Base-by-base conservation (phyloP, 2,113 vertebrate genomes). In the Aythya baeri region DNA sequence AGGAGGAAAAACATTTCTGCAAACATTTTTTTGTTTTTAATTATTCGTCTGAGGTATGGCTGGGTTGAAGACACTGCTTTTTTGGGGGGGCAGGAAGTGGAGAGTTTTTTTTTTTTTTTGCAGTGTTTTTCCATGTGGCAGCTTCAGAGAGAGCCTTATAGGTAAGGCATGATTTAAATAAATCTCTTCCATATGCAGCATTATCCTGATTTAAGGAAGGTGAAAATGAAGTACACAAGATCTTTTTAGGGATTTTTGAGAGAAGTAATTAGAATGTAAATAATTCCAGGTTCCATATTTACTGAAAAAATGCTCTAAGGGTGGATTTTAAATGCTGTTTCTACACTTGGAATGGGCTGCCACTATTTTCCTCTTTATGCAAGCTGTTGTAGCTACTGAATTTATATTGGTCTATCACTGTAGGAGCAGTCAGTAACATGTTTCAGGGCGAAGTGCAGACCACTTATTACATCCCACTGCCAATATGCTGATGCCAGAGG, bases 291-390 rank as follows among this genome's bases (percentile, higher is more conserved):
- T 80, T 74, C 57, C 17, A 2, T 68, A 55, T 75, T 94, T 70
- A 38, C 44, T 17, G 34, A n/a, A 71, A 68, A 50, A 2, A 84
- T 0, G 2, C 15, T 43, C 18, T 0, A 0, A 34, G 32, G n/a
- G 22, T 82, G 14, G 12, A 11, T 84, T 90, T 83, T 76, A 76
- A 86, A 62, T 81, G 13, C 5, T 27, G 13, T 46, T 91, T 9
- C n/a, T 83, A 9, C 7, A 9, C 17, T 50, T 76, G 2, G 16
- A 91, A 29, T 54, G 29, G 32, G 44, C 31, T 90, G 29, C 17
- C 18, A 7, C 46, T 49, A 9, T 82, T 85, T 75, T 83, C 52
- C 9, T 4, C 41, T 52, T 90, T 52, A 27, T 36, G 18, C 50
- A 55, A 74, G 61, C 90, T 72, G 23, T 90, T 50, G 52, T 76